Evolutionary conservation across 2,797 vertebrate species (phyloP).

Genomic region (Sebastolobus alascanus): DNA sequence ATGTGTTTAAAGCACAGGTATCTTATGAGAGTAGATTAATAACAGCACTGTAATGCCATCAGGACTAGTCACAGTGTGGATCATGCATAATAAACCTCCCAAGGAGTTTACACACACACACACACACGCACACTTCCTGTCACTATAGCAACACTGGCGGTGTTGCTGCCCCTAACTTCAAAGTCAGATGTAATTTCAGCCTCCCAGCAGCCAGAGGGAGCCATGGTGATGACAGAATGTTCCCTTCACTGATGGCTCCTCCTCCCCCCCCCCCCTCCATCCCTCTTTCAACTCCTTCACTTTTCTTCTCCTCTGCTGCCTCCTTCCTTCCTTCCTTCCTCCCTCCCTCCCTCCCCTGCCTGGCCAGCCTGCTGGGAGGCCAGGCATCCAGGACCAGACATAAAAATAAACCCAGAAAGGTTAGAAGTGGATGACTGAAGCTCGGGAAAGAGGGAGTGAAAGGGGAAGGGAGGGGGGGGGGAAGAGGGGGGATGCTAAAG

Average conservation of each 20-base stretch:
- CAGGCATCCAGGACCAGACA: slow-evolving; percentile 80
- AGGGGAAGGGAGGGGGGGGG: background rate
- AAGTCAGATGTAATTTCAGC: slow-evolving; percentile 98
- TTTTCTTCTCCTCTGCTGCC: slow-evolving; percentile 21
- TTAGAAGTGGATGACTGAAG: slow-evolving; percentile 77
- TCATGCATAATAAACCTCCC: slow-evolving; percentile 83
- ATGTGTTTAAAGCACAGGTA: slow-evolving; percentile 73
- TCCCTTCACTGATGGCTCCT: slow-evolving; percentile 42
- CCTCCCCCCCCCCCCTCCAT: background rate
- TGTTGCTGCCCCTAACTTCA: slow-evolving; percentile 89
- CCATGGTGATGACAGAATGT: slow-evolving; percentile 83
- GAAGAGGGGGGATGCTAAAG: background rate
- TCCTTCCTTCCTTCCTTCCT: slow-evolving; percentile 26
- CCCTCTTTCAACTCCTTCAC: slow-evolving; percentile 12
- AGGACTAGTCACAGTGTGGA: slow-evolving; percentile 81
- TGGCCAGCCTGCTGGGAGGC: slow-evolving; percentile 44
- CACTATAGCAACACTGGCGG: slow-evolving; percentile 92
- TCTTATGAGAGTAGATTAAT: slow-evolving; percentile 80
- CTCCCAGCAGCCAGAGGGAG: slow-evolving; percentile 97
- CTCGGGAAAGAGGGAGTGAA: slow-evolving; percentile 37
- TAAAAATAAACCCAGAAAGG: slow-evolving; percentile 89
- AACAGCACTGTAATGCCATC: slow-evolving; percentile 77
- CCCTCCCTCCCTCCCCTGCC: slow-evolving; percentile 25
- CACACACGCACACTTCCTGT: slow-evolving; percentile 73
- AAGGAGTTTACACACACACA: slow-evolving; percentile 63